phyloP scores from a whole-genome alignment of 2,797 vertebrate species.

The Gymnoscopelus microlampas region DNA sequence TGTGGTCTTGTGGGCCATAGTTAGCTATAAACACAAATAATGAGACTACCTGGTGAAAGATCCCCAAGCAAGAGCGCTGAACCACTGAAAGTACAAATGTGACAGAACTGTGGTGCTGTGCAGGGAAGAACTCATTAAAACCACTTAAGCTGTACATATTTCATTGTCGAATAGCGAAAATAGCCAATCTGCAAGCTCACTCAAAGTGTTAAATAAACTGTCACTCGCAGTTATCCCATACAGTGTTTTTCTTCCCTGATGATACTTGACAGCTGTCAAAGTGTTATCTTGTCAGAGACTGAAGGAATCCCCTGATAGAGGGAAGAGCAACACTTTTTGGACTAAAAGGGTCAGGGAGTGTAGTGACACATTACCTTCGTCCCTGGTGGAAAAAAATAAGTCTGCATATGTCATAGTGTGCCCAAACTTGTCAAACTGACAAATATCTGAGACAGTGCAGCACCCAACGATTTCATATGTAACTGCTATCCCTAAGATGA shows the following conservation, averaged over 20 bases:
- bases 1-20: conserved; percentile 8
- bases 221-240: no score
- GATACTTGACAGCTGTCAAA: conserved; percentile 73
- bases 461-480: no score
- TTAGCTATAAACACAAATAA: conserved; percentile 44
- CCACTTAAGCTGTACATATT: no score
- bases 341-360: conserved; percentile 8
- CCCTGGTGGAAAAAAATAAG: neutral
- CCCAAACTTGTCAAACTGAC: no score
- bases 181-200: no score
- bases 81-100: conserved; percentile 58
- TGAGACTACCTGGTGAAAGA: conserved; percentile 37
- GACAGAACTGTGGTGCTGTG: conserved; percentile 43
- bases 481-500: no score
- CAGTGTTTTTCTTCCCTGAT: conserved; percentile 35
- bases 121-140: conserved; percentile 60
- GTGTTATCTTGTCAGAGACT: conserved; percentile 40
- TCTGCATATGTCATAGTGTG: no score
- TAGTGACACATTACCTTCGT: conserved; percentile 15
- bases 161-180: no score
- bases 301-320: conserved; percentile 48
- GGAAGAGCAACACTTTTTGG: conserved; percentile 2
- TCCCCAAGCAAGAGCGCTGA: conserved; percentile 37
- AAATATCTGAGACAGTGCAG: no score
- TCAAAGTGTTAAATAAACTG: no score